Base-by-base conservation (phyloP, 1,140 invertebrate species). In the Calycopis cecrops region DNA sequence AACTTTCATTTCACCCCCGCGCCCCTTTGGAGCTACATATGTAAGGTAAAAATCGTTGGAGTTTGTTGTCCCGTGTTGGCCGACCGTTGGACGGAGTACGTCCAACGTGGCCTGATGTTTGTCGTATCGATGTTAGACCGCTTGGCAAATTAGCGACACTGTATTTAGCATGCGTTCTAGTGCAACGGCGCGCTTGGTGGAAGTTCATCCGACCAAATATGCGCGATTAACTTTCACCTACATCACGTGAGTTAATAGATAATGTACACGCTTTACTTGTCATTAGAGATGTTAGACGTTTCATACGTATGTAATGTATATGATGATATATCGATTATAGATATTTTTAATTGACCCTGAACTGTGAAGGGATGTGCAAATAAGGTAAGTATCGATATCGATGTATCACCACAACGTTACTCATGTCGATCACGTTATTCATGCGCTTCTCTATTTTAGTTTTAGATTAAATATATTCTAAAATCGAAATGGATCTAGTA, bases 1-100 rank as follows among this genome's bases (percentile, higher is more conserved):
- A 81, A 83, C 76, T 82, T 85, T 87, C 71, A 85, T 87, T 87
- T 82, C 77, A 84, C 76, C 77, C 71, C 64, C 70, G 73, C 67
- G 79, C 72, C 71, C 70, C 78, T 71, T 71, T 77, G 79, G 81
- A 71, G 78, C 76, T 71, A 77, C 73, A 63, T 71, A 59, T 59
- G 71, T 63, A 87, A 87, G 84, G 84, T 87, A 87, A 84, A 54
- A 35, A 33, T 42, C 52, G 40, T 44, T 44, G 40, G 28, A 54
- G 52, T 54, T 54, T 54, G 21, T 52, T 38, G 50, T 47, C 14
- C 52, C 40, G 52, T 76, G 63, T 60, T 61, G 59, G 77, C 71
- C 68, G 64, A 63, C 65, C 73, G 69, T 77, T 69, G 69, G 68
- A 67, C 69, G 63, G 9, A 65, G 70, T 67, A 67, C 63, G 72